Base-by-base conservation (phyloP, 2,888 invertebrate genomes). In the Empis livida region DNA sequence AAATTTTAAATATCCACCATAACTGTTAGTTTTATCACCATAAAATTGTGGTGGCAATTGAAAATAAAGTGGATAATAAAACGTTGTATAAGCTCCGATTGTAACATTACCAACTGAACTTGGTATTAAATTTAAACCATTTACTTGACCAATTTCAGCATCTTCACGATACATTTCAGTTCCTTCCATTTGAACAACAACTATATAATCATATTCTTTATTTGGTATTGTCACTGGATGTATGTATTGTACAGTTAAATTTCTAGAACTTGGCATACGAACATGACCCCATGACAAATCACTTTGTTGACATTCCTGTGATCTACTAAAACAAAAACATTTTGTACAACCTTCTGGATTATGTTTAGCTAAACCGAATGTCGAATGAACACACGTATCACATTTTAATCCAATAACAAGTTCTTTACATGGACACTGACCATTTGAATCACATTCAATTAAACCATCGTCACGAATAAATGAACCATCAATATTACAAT, bases 291-390 rank as follows among this genome's bases (percentile, higher is more conserved):
- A 89, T 1, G 85, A 80, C 50, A 87, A 79, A 23, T 78, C 77
- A 1, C 91, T 86, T 66, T 92, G 89, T 32, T 75, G 72, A 66
- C 96, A 97, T 46, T 76, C 75, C 5, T 79, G 74, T 43, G 86
- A 84, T 58, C 92, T 77, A 0, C 87, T 90, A 70, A 96, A 99
- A 71, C 97, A 99, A 75, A 94, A 97, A 68, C 97, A 99, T 49
- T 84, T 80, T 1, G 91, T 91, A 67, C 97, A 99, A 9, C 97
- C 97, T 46, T 78, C 78, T 0, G 84, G 80, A 67, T 88, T 91
- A 41, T 79, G 76, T 0, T 68, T 69, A 0, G 86, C 78, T 20
- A 97, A 70, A 0, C 93, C 91, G 67, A 96, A 97, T 0, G 91
- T 87, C 16, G 89, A 86, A 38, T 80, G 77, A 54, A 79, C 78